Conservation (phyloP, 64 coral and sea anemone species). For the Actinia equina region DNA sequence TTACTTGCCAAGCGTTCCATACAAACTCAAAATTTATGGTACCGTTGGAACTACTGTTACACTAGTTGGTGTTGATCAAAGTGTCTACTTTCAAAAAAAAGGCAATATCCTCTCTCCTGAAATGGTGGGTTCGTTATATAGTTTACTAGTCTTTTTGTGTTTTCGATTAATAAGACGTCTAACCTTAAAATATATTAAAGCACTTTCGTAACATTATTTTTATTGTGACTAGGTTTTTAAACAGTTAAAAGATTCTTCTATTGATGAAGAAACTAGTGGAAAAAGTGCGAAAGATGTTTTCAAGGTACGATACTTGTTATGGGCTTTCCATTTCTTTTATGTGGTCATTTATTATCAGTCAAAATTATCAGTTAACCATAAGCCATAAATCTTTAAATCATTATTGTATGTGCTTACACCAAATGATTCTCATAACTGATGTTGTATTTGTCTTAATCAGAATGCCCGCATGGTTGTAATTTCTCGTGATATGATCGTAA, state of each 20-base stretch:
- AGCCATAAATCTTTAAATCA: too few relatives aligned
- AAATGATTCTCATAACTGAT: not conserved
- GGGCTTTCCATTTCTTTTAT: too few relatives aligned
- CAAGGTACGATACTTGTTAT: slow-evolving; percentile 47
- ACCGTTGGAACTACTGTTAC: slow-evolving; percentile 42
- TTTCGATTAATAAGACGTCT: too few relatives aligned
- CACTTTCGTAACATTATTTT: too few relatives aligned
- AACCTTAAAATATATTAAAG: not conserved
- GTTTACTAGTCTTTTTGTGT: too few relatives aligned
- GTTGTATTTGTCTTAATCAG: not conserved
- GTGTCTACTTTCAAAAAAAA: slow-evolving; percentile 77
- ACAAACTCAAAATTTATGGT: slow-evolving; percentile 23
- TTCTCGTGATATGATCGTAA: not conserved
- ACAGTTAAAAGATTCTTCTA: slow-evolving; percentile 51
- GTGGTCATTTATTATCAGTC: too few relatives aligned
- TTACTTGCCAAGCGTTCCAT: not conserved
- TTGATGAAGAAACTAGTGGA: slow-evolving; percentile 76
- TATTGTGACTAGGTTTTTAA: slow-evolving; percentile 53
- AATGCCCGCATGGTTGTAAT: not conserved
- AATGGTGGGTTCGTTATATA: slow-evolving; percentile 25
- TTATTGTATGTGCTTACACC: too few relatives aligned
- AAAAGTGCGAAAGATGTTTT: slow-evolving; percentile 68
- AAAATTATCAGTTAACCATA: too few relatives aligned
- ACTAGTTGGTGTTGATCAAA: slow-evolving; percentile 73
- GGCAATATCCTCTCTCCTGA: slow-evolving; percentile 67